phyloP scores from a whole-genome alignment of 2,888 invertebrate species.

The Chloroclystis v-ata region DNA sequence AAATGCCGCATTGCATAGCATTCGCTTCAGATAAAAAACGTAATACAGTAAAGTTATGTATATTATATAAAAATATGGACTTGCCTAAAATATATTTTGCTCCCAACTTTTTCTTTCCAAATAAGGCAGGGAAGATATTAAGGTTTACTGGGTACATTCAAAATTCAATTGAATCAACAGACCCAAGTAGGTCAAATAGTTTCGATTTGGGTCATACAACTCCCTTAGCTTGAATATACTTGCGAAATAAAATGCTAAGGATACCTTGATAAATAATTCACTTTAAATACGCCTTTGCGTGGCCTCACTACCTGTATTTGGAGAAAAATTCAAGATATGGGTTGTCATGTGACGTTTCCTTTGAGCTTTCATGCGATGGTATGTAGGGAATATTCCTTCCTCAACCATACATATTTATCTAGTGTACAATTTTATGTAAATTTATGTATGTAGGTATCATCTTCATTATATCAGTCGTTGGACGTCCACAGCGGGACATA shows the following conservation, averaged over 20 bases:
- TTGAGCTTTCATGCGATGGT: not conserved
- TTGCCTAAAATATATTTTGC: not conserved
- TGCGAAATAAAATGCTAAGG: slow-evolving; percentile 14
- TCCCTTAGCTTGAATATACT: slow-evolving; percentile 5
- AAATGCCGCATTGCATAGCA: no score
- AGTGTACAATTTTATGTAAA: not conserved
- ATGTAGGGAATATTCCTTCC: slow-evolving; percentile 1
- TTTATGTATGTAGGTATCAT: no score
- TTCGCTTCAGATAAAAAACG: no score
- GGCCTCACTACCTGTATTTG: not conserved
- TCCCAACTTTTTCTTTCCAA: not conserved
- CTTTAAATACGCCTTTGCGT: slow-evolving; percentile 10
- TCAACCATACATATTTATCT: not conserved
- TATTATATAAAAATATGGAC: no score
- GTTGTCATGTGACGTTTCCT: slow-evolving; percentile 10
- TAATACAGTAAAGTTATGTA: no score
- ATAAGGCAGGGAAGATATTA: not conserved
- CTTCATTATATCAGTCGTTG: no score
- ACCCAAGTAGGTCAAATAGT: slow-evolving; percentile 4
- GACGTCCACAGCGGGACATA: no score
- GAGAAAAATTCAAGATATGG: slow-evolving; percentile 15
- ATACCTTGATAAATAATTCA: slow-evolving; percentile 18
- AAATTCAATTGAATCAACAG: not conserved
- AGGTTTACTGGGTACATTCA: not conserved
- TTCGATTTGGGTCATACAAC: slow-evolving; percentile 10